Percentiles rank a stretch among this genome's conserved stretches.
Conservation (phyloP, 2,113 vertebrate species). For the Cettia cetti region DNA sequence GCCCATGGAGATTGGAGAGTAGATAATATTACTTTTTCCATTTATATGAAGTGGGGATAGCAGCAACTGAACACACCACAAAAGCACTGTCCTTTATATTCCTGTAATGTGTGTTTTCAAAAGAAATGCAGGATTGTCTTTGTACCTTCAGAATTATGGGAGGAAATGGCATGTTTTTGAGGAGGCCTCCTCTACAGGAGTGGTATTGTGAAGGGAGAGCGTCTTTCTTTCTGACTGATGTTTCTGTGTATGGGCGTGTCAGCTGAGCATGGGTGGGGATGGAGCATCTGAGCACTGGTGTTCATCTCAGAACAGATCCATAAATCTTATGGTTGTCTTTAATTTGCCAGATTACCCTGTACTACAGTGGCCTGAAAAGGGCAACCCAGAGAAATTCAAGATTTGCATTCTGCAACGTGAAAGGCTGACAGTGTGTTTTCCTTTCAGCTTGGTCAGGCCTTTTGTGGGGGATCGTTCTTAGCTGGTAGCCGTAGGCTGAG, state of each 20-base stretch:
- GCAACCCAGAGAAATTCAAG: neutral
- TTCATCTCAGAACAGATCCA: neutral
- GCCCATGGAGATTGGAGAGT: neutral
- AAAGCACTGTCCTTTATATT: neutral
- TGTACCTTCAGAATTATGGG: neutral
- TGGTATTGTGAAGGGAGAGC: rapidly evolving
- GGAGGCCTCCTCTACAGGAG: neutral
- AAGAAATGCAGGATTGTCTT: neutral
- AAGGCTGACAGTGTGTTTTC: neutral
- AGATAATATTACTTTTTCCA: neutral
- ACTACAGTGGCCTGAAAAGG: neutral
- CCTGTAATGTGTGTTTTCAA: neutral
- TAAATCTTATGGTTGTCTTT: neutral
- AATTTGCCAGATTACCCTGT: neutral
- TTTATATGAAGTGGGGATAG: neutral
- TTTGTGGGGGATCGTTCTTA: neutral
- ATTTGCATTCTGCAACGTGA: neutral
- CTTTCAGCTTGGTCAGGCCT: neutral
- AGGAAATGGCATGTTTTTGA: neutral
- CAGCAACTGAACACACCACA: neutral
- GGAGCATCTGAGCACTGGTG: neutral
- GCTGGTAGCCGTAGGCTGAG: neutral
- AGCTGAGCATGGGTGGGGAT: neutral
- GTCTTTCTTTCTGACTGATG: neutral
- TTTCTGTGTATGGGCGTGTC: rapidly evolving